These are phyloP conservation scores for Ascidia mentula DNA, from an alignment of 23 tunicate species.

Conservation along the genomic window DNA sequence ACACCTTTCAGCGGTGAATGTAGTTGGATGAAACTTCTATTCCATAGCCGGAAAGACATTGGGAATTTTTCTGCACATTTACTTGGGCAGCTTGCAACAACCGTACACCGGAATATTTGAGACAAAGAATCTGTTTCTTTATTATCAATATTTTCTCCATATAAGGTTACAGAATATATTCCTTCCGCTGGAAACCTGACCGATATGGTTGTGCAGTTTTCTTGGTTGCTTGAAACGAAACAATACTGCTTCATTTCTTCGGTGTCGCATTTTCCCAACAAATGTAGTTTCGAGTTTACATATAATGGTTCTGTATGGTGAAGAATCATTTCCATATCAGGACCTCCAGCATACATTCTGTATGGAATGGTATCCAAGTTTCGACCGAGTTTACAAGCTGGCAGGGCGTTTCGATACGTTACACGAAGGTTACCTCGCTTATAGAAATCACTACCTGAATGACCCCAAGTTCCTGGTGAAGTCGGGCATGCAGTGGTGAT, in stretches of 20 bases:
- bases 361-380: neutral
- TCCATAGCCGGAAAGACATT: neutral
- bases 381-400: neutral
- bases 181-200: neutral
- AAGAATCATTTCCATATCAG: neutral
- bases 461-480: neutral
- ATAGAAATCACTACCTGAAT: neutral
- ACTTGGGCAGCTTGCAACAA: neutral
- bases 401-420: neutral
- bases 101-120: neutral
- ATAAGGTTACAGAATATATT: neutral
- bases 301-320: neutral
- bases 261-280: neutral
- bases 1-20: neutral
- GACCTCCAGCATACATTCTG: neutral
- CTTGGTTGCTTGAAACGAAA: neutral
- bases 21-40: neutral
- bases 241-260: neutral
- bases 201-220: neutral
- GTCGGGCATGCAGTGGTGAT: neutral
- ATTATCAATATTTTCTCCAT: neutral
- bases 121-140: neutral
- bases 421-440: neutral
- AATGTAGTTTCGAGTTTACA: neutral
- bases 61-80: neutral